Percentiles rank a stretch among this genome's conserved stretches.
Conservation (phyloP, 2,113 vertebrate species). For the Peromyscus leucopus region DNA sequence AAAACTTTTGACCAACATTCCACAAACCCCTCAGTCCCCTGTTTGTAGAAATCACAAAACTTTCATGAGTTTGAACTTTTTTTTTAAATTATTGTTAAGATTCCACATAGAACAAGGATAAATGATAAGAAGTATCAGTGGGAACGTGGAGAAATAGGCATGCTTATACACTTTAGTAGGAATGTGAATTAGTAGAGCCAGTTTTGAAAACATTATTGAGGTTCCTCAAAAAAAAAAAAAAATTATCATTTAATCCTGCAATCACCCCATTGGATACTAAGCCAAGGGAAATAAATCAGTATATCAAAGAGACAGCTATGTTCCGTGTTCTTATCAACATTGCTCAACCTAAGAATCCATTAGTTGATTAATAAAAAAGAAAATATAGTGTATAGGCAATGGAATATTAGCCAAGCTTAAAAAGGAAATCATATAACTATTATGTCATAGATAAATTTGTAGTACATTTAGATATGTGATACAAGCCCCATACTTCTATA, state of each 20-base stretch:
- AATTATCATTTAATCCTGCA: neutral
- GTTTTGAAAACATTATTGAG: neutral
- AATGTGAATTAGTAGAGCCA: neutral
- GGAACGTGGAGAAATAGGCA: rapidly evolving
- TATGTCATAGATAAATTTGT: neutral
- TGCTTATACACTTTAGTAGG: neutral
- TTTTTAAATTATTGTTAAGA: neutral
- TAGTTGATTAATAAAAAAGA: neutral
- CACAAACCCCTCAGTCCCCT: neutral
- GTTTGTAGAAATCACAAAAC: neutral
- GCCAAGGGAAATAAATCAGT: neutral
- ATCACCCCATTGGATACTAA: neutral
- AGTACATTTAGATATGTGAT: neutral
- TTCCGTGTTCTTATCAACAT: neutral
- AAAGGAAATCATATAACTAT: neutral
- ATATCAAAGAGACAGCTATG: neutral
- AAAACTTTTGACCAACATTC: neutral
- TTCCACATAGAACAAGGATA: neutral
- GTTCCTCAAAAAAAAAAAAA: neutral
- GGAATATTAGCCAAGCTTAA: neutral
- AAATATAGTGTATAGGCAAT: neutral
- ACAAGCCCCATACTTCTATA: neutral
- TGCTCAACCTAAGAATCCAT: neutral
- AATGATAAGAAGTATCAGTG: neutral
- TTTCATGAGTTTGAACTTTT: neutral